Evolutionary conservation across 2,888 invertebrate genomes (phyloP), one percentile per base, ranked within the genome.

Genomic region (Spialia ferax): DNA sequence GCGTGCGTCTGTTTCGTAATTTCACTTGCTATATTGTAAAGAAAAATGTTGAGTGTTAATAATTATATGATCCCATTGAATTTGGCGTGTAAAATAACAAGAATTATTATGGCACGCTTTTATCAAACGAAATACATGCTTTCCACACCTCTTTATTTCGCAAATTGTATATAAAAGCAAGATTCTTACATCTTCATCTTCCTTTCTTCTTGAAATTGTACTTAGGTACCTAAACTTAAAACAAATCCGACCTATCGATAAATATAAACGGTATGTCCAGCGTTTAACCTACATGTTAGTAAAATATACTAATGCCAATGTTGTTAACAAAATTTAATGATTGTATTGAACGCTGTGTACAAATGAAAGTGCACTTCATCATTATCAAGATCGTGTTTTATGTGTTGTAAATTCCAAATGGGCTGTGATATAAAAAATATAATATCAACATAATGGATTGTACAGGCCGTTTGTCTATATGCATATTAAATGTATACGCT

Each of bases 361-460:
- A 93, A 93, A 93, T 89, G 78, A 86, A 93, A 93, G 93, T 93
- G 93, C 93, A 93, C 93, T 93, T 93, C 91, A 83, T 83, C 80
- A 83, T 89, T 91, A 84, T 86, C 77, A 88, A 89, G 86, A 89
- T 84, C 85, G 84, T 87, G 85, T 89, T 91, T 89, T 89, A 91
- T 91, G 86, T 91, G 91, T 93, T 92, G 89, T 93, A 95, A 96
- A 96, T 96, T 96, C 96, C 96, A 96, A 96, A 95, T 95, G 96
- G 96, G 96, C 96, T 96, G 96, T 96, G 96, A 96, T 95, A 95
- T 95, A 95, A 91, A 89, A 87, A 84, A 77, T 88, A 89, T 88
- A 87, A 94, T 89, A 88, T 95, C 95, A 94, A 94, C 95, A 94
- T 95, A 89, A 94, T 94, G 89, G 94, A 95, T 94, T 95, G 95